Percentiles rank a stretch among this genome's conserved stretches.
Evolutionary conservation across 2,113 vertebrate genomes (phyloP).

Genomic region (Gymnobelideus leadbeateri): DNA sequence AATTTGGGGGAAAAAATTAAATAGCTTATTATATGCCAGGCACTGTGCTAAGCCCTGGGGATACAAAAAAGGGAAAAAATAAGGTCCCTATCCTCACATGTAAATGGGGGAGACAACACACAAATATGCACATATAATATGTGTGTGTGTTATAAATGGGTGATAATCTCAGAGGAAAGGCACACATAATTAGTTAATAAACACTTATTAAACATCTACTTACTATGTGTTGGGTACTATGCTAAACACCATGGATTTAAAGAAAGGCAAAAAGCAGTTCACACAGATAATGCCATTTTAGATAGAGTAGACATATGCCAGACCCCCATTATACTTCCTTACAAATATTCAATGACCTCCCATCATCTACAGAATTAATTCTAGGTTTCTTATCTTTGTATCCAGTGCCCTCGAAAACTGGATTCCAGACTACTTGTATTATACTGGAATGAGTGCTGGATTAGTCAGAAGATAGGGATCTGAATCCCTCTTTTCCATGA

Average conservation of each 20-base stretch:
- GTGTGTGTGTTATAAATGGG: no score
- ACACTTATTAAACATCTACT: background rate
- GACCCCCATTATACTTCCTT: background rate
- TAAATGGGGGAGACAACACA: no score
- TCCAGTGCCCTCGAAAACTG: background rate
- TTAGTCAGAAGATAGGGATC: background rate
- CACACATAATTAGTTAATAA: background rate
- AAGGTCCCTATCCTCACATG: no score
- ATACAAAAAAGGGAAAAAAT: no score
- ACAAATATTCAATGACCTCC: slow-evolving; percentile 22
- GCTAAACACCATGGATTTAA: background rate
- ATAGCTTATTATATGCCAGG: no score
- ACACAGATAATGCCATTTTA: background rate
- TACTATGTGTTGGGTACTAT: background rate
- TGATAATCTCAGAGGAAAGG: no score
- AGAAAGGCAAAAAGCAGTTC: background rate
- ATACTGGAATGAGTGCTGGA: background rate
- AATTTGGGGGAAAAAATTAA: no score
- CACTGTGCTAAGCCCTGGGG: no score
- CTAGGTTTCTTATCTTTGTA: slow-evolving; percentile 21
- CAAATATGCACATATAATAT: no score
- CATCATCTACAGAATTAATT: slow-evolving; percentile 5
- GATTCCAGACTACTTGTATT: background rate
- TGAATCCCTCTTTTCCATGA: background rate
- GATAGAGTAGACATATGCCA: background rate